Evolutionary conservation across 2,888 invertebrate species (phyloP), one percentile per base, ranked within the genome.

Genomic region (Atherix ibis): DNA sequence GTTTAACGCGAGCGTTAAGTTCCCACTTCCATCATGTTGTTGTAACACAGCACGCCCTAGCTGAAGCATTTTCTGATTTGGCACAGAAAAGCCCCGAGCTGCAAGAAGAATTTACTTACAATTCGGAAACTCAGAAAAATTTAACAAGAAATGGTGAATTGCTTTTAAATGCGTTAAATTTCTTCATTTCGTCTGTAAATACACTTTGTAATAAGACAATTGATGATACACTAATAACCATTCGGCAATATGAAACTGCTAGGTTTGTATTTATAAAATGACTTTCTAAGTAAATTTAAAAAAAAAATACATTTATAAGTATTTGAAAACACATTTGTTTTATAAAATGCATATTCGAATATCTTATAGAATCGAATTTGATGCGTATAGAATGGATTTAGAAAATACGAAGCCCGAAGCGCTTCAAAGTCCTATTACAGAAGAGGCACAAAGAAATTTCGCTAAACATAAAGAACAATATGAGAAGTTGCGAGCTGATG

Each of bases 191-290:
- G 32, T 85, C 92, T 18, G 82, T 98, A 34, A 83, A 87, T 63
- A 98, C 97, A 13, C 70, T 98, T 49, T 88, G 92, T 63, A 83
- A 92, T 65, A 94, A 94, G 66, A 97, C 95, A 27, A 97, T 98
- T 59, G 94, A 95, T 58, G 97, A 98, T 61, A 95, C 73, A 19
- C 52, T 73, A 44, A 78, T 85, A 51, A 70, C 70, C 37, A 63
- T 70, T 45, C 58, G 68, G 24, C 71, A 70, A 52, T 73, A 71
- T 47, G 73, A 73, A 48, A 68, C 68, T 2, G 71, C 72, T 34
- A 65, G 71, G 70, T 70, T 39, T 32, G 38, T 34, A 17, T 16
- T 28, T 28, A 27, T 12, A 30, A 18, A 29, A 32, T 14, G 6
- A 35, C 13, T 27, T 24, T 32, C n/a, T n/a, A 6, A 22, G 14